Conservation (phyloP, 2,797 vertebrate genomes). For the Aphelocoma californica region DNA sequence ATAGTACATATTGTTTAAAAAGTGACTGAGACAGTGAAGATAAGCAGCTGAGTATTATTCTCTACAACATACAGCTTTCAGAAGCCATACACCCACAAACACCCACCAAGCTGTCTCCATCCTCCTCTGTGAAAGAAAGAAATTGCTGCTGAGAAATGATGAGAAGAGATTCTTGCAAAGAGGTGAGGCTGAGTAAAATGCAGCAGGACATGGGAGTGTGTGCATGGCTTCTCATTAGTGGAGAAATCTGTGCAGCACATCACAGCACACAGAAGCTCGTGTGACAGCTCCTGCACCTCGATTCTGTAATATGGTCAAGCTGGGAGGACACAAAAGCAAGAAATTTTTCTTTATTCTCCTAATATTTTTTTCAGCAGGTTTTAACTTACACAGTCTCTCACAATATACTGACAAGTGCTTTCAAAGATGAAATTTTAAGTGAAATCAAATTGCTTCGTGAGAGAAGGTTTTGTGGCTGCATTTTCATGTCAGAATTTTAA, state of each 20-base stretch:
- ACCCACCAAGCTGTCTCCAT: neutral
- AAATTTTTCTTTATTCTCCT: slow-evolving; percentile 9
- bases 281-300: slow-evolving; percentile 2
- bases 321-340: neutral
- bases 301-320: neutral
- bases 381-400: neutral
- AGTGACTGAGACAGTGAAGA: neutral
- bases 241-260: neutral
- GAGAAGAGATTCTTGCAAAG: slow-evolving; percentile 23
- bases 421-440: slow-evolving; percentile 3
- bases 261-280: neutral
- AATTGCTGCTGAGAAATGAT: slow-evolving; percentile 1
- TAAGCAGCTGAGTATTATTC: neutral
- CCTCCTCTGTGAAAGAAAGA: neutral
- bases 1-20: neutral
- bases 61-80: neutral
- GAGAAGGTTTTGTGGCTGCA: neutral
- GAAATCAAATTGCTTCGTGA: neutral
- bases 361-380: slow-evolving; percentile 36
- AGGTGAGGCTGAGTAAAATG: neutral
- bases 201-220: neutral
- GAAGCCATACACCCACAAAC: neutral
- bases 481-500: neutral
- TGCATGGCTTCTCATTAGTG: slow-evolving; percentile 38
- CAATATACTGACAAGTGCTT: neutral